phyloP scores from a whole-genome alignment of 2,888 invertebrate species.

The Lobophora halterata region DNA sequence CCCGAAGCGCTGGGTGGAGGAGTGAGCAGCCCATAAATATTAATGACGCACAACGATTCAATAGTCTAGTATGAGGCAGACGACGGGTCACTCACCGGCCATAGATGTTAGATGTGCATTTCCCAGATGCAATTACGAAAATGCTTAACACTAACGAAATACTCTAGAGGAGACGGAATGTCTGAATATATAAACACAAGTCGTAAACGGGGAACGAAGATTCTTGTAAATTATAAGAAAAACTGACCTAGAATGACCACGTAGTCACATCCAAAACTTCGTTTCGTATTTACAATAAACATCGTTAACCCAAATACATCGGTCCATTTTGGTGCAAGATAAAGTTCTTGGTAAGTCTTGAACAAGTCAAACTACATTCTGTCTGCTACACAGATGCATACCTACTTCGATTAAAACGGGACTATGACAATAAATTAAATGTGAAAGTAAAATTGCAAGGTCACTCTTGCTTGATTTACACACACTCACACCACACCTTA shows the following conservation, averaged over 20 bases:
- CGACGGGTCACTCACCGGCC: conserved; percentile 64
- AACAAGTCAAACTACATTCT: conserved; percentile 38
- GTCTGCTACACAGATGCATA: conserved; percentile 26
- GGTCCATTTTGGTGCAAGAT: conserved; percentile 38
- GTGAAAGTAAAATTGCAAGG: conserved; percentile 35
- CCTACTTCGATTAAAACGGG: conserved; percentile 33
- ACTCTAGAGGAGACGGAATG: conserved; percentile 41
- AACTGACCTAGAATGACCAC: conserved; percentile 38
- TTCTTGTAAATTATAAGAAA: conserved; percentile 30
- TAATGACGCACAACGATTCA: conserved; percentile 72
- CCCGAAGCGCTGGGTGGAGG: conserved; percentile 61
- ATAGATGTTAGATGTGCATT: conserved; percentile 67
- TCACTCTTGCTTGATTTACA: too few relatives aligned
- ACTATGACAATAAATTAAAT: conserved; percentile 30
- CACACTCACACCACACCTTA: too few relatives aligned
- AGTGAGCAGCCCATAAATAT: conserved; percentile 70
- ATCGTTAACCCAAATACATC: conserved; percentile 54
- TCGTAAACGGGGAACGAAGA: conserved; percentile 29
- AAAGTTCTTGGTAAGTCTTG: conserved; percentile 36
- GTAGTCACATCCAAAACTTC: conserved; percentile 34
- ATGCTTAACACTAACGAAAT: conserved; percentile 53
- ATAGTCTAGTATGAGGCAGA: conserved; percentile 43
- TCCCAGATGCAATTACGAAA: conserved; percentile 64
- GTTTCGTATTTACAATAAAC: conserved; percentile 45
- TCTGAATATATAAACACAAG: conserved; percentile 49